A percentile compares a stretch with the other conserved stretches of the same genome.
Conservation (phyloP, 2,797 vertebrate species). For the Passerculus sandwichensis region DNA sequence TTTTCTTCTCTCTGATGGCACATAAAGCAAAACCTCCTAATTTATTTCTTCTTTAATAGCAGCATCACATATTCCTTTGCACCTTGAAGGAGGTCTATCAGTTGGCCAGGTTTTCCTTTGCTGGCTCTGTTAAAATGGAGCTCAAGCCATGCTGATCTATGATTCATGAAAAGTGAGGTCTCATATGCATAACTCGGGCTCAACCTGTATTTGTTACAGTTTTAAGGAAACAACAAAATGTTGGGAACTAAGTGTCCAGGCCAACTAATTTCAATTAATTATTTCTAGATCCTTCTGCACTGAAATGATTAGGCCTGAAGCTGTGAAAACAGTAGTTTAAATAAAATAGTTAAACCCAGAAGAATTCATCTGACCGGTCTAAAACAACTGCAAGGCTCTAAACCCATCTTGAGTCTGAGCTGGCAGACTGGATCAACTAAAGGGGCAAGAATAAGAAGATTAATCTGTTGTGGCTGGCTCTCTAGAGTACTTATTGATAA, state of each 20-base stretch:
- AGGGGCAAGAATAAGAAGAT: neutral
- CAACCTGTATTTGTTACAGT: neutral
- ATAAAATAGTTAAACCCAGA: neutral
- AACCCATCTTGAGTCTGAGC: neutral
- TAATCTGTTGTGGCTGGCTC: neutral
- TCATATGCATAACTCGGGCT: neutral
- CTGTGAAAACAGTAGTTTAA: neutral
- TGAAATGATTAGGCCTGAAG: neutral
- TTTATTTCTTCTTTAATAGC: neutral
- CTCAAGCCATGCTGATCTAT: neutral
- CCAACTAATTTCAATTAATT: neutral
- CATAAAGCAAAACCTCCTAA: neutral
- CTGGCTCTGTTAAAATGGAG: neutral
- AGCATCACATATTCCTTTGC: neutral
- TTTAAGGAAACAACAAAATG: neutral
- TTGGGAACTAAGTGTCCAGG: neutral
- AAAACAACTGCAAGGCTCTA: neutral
- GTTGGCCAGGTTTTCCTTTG: neutral
- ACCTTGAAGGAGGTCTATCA: neutral
- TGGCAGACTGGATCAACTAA: neutral
- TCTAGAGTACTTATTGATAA: neutral
- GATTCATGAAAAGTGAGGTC: neutral
- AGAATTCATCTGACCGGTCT: neutral
- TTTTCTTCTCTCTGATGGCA: neutral
- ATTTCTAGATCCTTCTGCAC: neutral